Conservation (phyloP, 2,113 vertebrate species). For the Bos taurus region DNA sequence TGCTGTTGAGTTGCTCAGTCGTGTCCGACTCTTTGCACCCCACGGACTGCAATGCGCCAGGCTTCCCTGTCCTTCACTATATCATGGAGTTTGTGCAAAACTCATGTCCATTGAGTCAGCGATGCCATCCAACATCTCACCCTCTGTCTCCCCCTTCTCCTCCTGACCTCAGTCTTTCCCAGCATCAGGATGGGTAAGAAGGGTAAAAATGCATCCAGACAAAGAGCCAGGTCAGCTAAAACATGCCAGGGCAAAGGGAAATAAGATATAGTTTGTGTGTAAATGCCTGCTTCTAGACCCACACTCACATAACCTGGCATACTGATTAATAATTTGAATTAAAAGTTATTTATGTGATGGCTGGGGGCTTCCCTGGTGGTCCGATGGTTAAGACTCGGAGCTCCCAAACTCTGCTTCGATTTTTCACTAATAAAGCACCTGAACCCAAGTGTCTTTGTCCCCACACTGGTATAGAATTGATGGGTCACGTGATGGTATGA, state of each 20-base stretch:
- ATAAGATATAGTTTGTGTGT: accelerated
- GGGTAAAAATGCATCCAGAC: accelerated
- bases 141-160: neutral
- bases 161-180: neutral
- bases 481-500: accelerated
- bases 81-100: accelerated
- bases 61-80: neutral
- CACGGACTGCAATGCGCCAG: neutral
- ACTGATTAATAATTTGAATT: neutral
- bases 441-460: neutral
- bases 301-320: accelerated
- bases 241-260: accelerated
- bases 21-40: too few relatives aligned
- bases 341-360: too few relatives aligned
- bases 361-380: neutral
- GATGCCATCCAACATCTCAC: neutral
- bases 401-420: neutral
- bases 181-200: accelerated
- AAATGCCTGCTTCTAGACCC: accelerated
- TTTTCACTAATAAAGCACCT: neutral
- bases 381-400: neutral
- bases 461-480: accelerated
- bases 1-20: too few relatives aligned
- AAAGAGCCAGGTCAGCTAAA: accelerated
- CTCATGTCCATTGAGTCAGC: neutral